Conservation (phyloP, 1,140 invertebrate species). For the Aricia agestis region DNA sequence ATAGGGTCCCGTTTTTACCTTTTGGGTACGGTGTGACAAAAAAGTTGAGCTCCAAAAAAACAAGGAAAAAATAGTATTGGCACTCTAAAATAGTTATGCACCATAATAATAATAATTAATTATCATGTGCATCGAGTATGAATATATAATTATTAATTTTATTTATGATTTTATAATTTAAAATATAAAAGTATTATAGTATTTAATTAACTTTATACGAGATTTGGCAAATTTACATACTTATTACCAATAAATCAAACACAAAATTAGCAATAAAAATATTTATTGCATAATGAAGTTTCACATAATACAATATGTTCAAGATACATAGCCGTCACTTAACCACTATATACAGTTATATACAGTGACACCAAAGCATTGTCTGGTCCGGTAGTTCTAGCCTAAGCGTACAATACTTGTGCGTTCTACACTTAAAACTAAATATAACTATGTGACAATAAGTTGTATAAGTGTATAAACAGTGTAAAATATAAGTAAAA, state of each 20-base stretch:
- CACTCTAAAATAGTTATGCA: no score
- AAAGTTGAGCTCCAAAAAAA: no score
- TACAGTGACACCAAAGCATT: neutral
- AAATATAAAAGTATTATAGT: no score
- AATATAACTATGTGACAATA: neutral
- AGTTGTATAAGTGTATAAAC: slow-evolving; percentile 6
- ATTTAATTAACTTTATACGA: neutral
- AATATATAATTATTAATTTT: no score
- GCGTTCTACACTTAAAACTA: slow-evolving; percentile 7
- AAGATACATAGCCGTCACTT: slow-evolving; percentile 4
- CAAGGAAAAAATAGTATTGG: no score
- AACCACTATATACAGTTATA: slow-evolving; percentile 4
- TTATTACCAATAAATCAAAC: neutral
- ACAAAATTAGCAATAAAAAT: neutral
- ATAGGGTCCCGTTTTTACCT: no score
- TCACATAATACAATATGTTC: slow-evolving; percentile 19
- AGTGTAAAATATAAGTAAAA: neutral
- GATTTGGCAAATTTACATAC: neutral
- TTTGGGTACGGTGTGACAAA: no score
- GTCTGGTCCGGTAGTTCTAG: neutral
- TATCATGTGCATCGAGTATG: no score
- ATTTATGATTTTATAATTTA: no score
- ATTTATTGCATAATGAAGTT: slow-evolving; percentile 20
- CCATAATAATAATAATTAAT: no score
- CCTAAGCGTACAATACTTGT: neutral